Percentiles rank a stretch among this genome's conserved stretches.
These are phyloP conservation scores for Leptestheria dahalacensis DNA, from an alignment of 1,140 invertebrate species.

Conservation along the genomic window DNA sequence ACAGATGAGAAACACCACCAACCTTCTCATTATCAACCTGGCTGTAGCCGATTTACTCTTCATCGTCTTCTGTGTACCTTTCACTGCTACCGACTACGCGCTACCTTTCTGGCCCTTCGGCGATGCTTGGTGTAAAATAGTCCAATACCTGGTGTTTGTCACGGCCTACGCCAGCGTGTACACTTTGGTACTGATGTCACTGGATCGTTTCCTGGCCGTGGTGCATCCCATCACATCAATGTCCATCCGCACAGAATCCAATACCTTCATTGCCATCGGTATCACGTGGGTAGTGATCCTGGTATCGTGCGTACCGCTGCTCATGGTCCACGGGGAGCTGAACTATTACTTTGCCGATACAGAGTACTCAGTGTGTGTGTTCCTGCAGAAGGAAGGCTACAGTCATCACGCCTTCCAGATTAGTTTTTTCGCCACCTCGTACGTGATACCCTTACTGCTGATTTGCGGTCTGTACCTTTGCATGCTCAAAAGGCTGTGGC, in stretches of 20 bases:
- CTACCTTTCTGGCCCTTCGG: constrained; percentile 81
- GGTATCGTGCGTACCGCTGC: constrained; percentile 53
- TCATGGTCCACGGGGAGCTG: constrained; percentile 61
- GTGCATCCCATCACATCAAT: constrained; percentile 85
- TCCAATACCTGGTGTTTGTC: constrained; percentile 67
- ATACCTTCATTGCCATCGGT: constrained; percentile 61
- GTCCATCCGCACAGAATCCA: constrained; percentile 67
- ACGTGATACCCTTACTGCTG: constrained; percentile 65
- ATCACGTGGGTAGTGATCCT: constrained; percentile 68
- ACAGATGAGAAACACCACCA: constrained; percentile 83
- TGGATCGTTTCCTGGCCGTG: constrained; percentile 87
- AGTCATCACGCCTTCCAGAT: constrained; percentile 56
- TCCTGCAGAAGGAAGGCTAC: constrained; percentile 44
- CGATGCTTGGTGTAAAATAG: constrained; percentile 73
- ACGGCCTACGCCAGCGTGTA: constrained; percentile 88
- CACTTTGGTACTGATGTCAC: constrained; percentile 84
- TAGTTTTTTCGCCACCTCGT: constrained; percentile 69
- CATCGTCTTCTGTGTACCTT: constrained; percentile 89
- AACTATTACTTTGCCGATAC: constrained; percentile 41
- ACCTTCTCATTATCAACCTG: constrained; percentile 75
- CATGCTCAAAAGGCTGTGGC: constrained; percentile 78
- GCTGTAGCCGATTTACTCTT: constrained; percentile 84
- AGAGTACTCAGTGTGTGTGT: constrained; percentile 45
- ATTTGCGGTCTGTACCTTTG: constrained; percentile 80
- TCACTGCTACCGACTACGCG: constrained; percentile 77